A percentile compares a stretch with the other conserved stretches of the same genome.
phyloP scores from a whole-genome alignment of 2,113 vertebrate genomes.

The Grus americana region DNA sequence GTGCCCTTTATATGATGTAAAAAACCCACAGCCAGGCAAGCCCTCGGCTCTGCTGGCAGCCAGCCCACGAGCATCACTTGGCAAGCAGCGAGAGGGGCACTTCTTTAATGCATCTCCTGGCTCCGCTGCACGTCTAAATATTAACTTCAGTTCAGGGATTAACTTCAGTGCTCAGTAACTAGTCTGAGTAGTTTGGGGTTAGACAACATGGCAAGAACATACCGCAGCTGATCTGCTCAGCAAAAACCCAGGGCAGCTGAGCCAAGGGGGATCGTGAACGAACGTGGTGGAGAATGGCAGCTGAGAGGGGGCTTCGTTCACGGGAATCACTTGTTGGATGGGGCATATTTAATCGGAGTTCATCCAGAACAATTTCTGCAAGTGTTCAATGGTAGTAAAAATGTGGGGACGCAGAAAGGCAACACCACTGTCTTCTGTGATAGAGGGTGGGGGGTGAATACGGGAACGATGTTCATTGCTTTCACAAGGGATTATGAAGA shows the following conservation, averaged over 20 bases:
- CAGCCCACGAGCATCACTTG: background rate
- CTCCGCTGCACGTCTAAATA: background rate
- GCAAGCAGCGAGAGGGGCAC: background rate
- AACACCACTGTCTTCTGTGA: background rate
- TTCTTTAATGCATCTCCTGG: conserved; percentile 25
- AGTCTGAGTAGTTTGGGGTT: background rate
- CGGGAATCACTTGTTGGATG: background rate
- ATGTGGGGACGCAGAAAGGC: accelerated
- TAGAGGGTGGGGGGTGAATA: background rate
- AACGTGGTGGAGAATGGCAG: background rate
- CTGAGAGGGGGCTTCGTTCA: background rate
- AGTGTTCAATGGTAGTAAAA: background rate
- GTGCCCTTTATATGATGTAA: background rate
- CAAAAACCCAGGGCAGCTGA: background rate
- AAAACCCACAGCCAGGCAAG: background rate
- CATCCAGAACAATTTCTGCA: background rate
- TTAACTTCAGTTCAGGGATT: background rate
- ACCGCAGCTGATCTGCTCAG: background rate
- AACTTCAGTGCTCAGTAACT: background rate
- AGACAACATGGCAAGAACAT: accelerated
- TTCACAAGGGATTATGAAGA: background rate
- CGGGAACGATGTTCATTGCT: accelerated
- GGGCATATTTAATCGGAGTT: background rate
- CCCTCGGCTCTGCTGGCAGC: conserved; percentile 36
- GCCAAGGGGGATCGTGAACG: accelerated